Evolutionary conservation across 2,797 vertebrate genomes (phyloP).

Genomic region (Chaenodraco wilsoni): DNA sequence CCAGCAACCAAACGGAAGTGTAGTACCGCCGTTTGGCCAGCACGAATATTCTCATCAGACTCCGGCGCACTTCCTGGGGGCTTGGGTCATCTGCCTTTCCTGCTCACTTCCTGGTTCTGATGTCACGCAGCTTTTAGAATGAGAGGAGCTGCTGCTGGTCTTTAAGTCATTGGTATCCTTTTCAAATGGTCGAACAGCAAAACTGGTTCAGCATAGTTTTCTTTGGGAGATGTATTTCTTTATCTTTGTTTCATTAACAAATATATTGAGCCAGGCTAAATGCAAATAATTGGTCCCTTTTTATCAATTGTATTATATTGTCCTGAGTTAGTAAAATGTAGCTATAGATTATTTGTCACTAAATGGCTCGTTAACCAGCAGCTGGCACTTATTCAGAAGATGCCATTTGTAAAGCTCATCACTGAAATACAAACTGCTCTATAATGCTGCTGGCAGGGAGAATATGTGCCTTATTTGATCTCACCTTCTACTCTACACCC

Average conservation of each 20-base stretch:
- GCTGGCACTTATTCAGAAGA: slow-evolving; percentile 6
- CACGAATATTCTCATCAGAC: too few species aligned
- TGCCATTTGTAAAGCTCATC: background rate
- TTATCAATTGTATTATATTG: too few species aligned
- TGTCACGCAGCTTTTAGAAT: slow-evolving; percentile 13
- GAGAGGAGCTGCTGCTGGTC: background rate
- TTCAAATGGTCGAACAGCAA: background rate
- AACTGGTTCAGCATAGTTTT: background rate
- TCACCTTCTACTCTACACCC: slow-evolving; percentile 7
- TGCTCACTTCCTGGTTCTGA: slow-evolving; percentile 11
- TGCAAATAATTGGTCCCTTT: too few species aligned
- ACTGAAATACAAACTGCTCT: background rate
- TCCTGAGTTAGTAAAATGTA: background rate
- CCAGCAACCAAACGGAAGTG: too few species aligned
- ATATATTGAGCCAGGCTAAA: too few species aligned
- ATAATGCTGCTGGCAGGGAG: slow-evolving; percentile 6
- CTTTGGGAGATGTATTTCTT: background rate
- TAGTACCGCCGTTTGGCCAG: too few species aligned
- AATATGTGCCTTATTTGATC: background rate
- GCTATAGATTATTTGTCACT: slow-evolving; percentile 17
- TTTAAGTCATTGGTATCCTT: background rate
- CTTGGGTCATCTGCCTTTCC: background rate
- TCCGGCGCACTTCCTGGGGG: too few species aligned
- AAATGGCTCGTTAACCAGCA: slow-evolving; percentile 22
- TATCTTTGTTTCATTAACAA: background rate